Evolutionary conservation across 2,888 invertebrate genomes (phyloP).

Genomic region (Parelbella ahira): DNA sequence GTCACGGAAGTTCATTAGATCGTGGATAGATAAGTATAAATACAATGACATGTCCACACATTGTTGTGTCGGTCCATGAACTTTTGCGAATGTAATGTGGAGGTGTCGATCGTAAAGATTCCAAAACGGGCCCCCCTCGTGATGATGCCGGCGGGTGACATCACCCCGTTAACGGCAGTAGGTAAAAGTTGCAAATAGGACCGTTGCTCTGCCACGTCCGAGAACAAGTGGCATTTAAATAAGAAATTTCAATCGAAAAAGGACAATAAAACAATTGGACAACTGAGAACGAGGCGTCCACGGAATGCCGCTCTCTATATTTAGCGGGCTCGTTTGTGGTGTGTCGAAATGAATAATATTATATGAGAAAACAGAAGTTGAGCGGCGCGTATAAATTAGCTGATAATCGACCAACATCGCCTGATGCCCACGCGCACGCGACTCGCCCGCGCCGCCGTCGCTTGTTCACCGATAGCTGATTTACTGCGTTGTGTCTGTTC

Average conservation of each 20-base stretch:
- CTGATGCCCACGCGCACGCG: conserved; percentile 56
- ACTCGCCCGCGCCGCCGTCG: conserved; percentile 34
- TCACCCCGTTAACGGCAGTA: conserved; percentile 45
- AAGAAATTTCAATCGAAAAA: conserved; percentile 57
- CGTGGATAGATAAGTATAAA: conserved; percentile 50
- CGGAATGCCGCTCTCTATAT: conserved; percentile 69
- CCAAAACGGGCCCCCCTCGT: conserved; percentile 64
- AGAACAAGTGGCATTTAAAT: conserved; percentile 53
- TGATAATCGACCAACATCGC: conserved; percentile 68
- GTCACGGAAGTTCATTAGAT: conserved; percentile 38
- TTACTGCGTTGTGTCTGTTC: no score
- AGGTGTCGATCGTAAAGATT: conserved; percentile 73
- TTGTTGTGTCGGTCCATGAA: conserved; percentile 67
- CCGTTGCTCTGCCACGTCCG: background rate
- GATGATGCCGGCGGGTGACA: conserved; percentile 67
- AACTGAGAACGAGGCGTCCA: conserved; percentile 55
- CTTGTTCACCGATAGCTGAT: conserved; percentile 22
- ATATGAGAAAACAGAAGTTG: conserved; percentile 70
- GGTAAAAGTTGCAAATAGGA: conserved; percentile 47
- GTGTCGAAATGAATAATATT: conserved; percentile 68
- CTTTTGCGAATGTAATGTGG: conserved; percentile 64
- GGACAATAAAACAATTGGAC: conserved; percentile 62
- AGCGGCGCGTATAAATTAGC: conserved; percentile 69
- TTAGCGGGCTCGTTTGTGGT: conserved; percentile 70
- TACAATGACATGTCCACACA: conserved; percentile 37